Percentiles rank a stretch among this genome's conserved stretches.
Evolutionary conservation across 2,113 vertebrate species (phyloP).

Genomic region (Pandion haliaetus): DNA sequence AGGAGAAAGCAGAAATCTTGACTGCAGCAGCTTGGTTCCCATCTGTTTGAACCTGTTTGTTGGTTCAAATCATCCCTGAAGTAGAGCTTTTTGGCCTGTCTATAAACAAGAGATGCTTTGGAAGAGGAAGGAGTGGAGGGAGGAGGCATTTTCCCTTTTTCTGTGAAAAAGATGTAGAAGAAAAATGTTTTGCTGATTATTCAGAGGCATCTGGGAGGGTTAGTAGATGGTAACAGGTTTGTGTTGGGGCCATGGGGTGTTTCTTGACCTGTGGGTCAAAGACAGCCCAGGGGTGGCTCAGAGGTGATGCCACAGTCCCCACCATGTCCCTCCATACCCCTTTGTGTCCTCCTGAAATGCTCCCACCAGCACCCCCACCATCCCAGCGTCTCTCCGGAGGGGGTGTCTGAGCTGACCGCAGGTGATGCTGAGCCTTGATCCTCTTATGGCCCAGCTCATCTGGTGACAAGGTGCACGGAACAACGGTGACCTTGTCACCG

Average conservation of each 20-base stretch:
- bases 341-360: accelerated
- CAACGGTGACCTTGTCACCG: neutral
- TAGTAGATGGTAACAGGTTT: neutral
- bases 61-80: neutral
- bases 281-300: neutral
- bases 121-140: neutral
- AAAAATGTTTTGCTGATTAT: neutral
- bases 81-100: neutral
- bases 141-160: neutral
- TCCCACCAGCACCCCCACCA: neutral
- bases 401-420: neutral
- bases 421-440: constrained; percentile 28
- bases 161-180: neutral
- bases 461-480: accelerated
- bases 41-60: accelerated
- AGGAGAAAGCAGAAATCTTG: neutral
- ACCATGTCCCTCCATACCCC: neutral
- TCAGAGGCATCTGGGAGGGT: neutral
- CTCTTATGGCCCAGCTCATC: neutral
- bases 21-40: neutral
- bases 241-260: neutral
- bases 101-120: neutral
- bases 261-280: neutral
- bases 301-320: neutral
- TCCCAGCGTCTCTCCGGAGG: accelerated